Base-by-base conservation (phyloP, 2,113 vertebrate genomes). In the Scomber colias region DNA sequence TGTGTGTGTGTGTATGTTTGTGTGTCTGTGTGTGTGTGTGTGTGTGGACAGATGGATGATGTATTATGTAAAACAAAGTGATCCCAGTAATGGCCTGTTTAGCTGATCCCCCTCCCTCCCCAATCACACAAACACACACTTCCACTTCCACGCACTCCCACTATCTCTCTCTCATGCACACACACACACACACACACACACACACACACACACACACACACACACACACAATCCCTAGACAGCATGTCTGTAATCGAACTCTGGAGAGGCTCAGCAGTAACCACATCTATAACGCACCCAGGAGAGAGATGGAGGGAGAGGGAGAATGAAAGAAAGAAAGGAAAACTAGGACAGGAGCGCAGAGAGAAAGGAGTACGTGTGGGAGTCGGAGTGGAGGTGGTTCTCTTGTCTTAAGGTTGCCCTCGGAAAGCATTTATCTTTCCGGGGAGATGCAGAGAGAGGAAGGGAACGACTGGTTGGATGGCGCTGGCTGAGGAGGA, bases 51-150 rank as follows among this genome's bases (percentile, higher is more conserved):
- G 93, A 95, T 95, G 93, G 92, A 92, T 90, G 87, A 94, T 93
- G 91, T 92, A 94, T 94, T 94, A 95, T 94, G 92, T 93, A 94
- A 93, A 94, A 92, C 91, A 93, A 90, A 94, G 89, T 92, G 83
- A 94, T 94, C 92, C 90, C 78, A 84, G 88, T 94, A 91, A 92
- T 93, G 92, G 92, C 84, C 87, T 90, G 86, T 93, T 94, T 92
- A 94, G 90, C 89, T 80, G 80, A 48, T 59, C 31, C 21, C 56
- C 50, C 56, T 30, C 56, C 63, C 77, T 68, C 53, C 5, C n/a
- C 16, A 72, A 35, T 67, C 35, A 27, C 63, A 45, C 51, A 62
- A 49, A 30, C 16, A 45, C 51, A 55, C 65, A 54, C 72, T 13
- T 31, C 3, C 30, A 17, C 48, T 19, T 48, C 17, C 60, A 51